Percentiles rank a stretch among this genome's conserved stretches.
Evolutionary conservation across 2,888 invertebrate species (phyloP).

Genomic region (Carterocephalus palaemon): DNA sequence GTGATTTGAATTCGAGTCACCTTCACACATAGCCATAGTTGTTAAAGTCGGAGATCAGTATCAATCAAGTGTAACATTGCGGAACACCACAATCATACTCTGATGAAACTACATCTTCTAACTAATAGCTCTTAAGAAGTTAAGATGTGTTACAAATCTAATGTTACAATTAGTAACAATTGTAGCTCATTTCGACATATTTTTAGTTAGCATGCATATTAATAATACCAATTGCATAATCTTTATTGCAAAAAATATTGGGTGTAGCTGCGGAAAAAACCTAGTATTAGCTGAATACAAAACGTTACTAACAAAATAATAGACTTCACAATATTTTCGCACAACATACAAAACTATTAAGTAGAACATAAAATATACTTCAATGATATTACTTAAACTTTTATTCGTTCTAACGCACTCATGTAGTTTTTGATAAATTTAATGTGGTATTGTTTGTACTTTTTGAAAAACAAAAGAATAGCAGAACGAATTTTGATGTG

Average conservation of each 20-base stretch:
- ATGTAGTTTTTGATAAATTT: no score
- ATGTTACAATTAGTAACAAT: conserved; percentile 12
- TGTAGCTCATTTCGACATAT: conserved; percentile 6
- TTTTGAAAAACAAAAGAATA: not conserved
- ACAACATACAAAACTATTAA: not conserved
- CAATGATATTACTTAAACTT: no score
- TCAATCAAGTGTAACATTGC: conserved; percentile 13
- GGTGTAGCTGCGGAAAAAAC: no score
- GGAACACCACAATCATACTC: conserved; percentile 2
- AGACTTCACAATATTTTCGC: conserved; percentile 2
- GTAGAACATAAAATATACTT: no score
- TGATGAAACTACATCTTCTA: conserved; percentile 8
- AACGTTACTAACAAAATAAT: no score
- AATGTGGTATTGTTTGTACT: not conserved
- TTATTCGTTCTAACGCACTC: no score
- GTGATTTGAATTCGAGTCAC: no score
- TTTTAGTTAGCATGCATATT: no score
- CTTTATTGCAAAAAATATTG: no score
- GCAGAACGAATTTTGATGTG: not conserved
- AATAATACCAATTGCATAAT: no score
- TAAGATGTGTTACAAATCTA: conserved; percentile 7
- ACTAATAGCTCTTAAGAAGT: not conserved
- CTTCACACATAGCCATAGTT: conserved; percentile 9
- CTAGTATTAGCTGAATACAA: no score
- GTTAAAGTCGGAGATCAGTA: conserved; percentile 14